phyloP scores from a whole-genome alignment of 2,113 vertebrate genomes.

The Anhinga rufa region DNA sequence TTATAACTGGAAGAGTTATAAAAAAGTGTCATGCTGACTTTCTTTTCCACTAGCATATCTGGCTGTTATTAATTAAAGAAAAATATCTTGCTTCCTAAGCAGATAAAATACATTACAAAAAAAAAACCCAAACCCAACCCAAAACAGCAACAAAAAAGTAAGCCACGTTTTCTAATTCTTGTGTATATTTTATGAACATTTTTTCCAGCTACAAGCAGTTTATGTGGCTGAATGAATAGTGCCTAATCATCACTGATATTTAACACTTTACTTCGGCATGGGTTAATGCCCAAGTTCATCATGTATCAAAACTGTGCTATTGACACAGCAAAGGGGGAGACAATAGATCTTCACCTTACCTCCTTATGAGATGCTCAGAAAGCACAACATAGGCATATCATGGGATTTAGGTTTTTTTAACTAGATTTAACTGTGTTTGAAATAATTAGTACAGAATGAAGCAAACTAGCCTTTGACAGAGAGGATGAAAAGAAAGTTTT shows the following conservation, averaged over 20 bases:
- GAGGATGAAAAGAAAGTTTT: not conserved
- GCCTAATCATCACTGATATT: not conserved
- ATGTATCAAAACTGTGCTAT: rapidly evolving
- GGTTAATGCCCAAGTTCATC: not conserved
- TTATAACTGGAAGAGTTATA: not conserved
- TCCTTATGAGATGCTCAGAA: not conserved
- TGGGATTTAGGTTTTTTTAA: not conserved
- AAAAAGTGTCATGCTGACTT: not conserved
- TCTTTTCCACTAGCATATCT: not conserved
- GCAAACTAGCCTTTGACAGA: not conserved
- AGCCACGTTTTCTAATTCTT: not conserved
- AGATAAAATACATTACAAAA: not conserved
- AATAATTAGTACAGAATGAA: not conserved
- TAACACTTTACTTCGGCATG: not conserved
- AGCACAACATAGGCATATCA: not conserved
- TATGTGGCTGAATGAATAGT: not conserved
- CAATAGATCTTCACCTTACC: not conserved
- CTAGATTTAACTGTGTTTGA: not conserved
- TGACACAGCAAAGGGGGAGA: not conserved
- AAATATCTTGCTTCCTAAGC: not conserved
- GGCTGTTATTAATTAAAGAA: not conserved
- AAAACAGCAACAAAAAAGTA: not conserved
- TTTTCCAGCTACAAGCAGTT: not conserved
- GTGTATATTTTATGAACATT: not conserved
- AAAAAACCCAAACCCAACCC: not conserved